Conservation (phyloP, 2,888 invertebrate genomes). For the Phymatocera aterrima region DNA sequence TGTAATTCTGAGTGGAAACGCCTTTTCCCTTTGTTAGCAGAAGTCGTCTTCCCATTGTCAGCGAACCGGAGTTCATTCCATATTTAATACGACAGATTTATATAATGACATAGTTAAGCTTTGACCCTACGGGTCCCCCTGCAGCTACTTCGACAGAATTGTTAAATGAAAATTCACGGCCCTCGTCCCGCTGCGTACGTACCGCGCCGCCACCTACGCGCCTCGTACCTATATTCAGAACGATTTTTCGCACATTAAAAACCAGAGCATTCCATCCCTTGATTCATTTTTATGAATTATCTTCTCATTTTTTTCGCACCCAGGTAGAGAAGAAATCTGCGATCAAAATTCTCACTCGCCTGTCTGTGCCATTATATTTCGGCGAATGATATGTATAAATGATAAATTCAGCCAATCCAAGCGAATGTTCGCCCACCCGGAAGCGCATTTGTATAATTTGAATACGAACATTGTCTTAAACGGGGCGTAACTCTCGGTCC, state of each 20-base stretch:
- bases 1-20: conserved; percentile 37
- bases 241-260: background rate
- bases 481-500: conserved; percentile 31
- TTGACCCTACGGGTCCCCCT: background rate
- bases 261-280: background rate
- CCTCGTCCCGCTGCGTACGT: background rate
- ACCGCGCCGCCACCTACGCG: background rate
- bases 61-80: conserved; percentile 26
- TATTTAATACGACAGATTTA: conserved; percentile 28
- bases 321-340: background rate
- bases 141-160: background rate
- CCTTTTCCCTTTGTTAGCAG: conserved; percentile 24
- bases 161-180: conserved; percentile 23
- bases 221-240: background rate
- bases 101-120: conserved; percentile 25
- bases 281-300: background rate
- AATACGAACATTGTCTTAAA: conserved; percentile 29
- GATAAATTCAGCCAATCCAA: background rate
- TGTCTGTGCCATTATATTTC: background rate
- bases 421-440: background rate
- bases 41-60: conserved; percentile 25
- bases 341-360: background rate
- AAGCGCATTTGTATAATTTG: conserved; percentile 22
- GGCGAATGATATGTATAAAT: background rate
- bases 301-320: background rate